These are phyloP conservation scores for Galendromus occidentalis DNA, from an alignment of 1,140 invertebrate species.

Conservation along the genomic window DNA sequence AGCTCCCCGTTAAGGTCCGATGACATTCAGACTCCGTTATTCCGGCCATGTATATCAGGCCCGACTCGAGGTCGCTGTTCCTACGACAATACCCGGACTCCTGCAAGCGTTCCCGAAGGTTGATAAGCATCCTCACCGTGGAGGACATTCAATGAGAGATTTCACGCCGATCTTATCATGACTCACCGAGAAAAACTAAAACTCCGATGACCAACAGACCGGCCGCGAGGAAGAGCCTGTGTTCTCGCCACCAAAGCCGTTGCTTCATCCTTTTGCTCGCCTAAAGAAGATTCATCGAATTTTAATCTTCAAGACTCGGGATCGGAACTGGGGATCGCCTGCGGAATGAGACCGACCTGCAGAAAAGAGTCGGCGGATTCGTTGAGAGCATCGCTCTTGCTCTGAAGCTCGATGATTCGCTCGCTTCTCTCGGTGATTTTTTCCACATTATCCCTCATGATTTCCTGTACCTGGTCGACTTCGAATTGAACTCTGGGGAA, in stretches of 20 bases:
- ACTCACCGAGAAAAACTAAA: neutral
- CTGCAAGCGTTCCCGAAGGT: no score
- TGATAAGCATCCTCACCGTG: no score
- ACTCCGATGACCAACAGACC: neutral
- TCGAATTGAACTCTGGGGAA: constrained; percentile 21
- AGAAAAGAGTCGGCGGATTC: neutral
- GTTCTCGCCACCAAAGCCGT: neutral
- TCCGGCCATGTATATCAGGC: no score
- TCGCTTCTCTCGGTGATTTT: constrained; percentile 28
- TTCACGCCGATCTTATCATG: neutral
- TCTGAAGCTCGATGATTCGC: constrained; percentile 25
- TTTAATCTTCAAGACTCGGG: neutral
- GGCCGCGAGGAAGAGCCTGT: neutral
- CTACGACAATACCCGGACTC: no score
- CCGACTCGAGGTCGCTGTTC: no score
- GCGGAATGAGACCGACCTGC: neutral
- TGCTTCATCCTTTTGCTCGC: constrained; percentile 2
- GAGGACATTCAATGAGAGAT: no score
- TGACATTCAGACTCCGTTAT: no score
- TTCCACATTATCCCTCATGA: constrained; percentile 28
- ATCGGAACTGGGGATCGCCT: neutral
- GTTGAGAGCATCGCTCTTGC: neutral
- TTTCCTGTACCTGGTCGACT: constrained; percentile 27
- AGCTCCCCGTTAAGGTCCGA: no score
- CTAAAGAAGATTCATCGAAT: neutral